phyloP scores from a whole-genome alignment of 2,888 invertebrate species.

The Lamproptera curius region DNA sequence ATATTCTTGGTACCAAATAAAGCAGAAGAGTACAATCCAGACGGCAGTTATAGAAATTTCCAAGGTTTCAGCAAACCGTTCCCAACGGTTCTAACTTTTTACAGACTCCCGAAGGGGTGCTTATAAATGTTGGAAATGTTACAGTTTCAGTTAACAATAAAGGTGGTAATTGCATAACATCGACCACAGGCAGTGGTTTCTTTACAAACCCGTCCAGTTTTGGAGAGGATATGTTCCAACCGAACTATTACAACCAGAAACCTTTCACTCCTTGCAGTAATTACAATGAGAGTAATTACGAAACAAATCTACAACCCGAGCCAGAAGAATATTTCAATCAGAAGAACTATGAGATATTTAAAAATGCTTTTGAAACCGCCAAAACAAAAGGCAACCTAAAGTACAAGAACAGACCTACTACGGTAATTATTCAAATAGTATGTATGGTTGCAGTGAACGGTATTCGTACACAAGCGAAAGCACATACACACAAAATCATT shows the following conservation, averaged over 20 bases:
- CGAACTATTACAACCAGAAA: slow-evolving; percentile 46
- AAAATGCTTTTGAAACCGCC: slow-evolving; percentile 75
- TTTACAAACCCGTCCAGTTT: slow-evolving; percentile 64
- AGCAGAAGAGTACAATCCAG: slow-evolving; percentile 44
- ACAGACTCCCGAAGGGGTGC: slow-evolving; percentile 76
- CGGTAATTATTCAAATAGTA: slow-evolving; percentile 41
- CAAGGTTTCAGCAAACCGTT: slow-evolving; percentile 64
- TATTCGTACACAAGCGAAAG: slow-evolving; percentile 44
- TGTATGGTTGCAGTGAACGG: slow-evolving; percentile 49
- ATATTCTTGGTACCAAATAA: slow-evolving; percentile 69
- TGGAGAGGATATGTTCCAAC: slow-evolving; percentile 50
- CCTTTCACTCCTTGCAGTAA: slow-evolving; percentile 32
- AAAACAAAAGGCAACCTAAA: slow-evolving; percentile 48
- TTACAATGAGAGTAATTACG: slow-evolving; percentile 38
- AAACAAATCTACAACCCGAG: slow-evolving; percentile 30
- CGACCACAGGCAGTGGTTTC: slow-evolving; percentile 75
- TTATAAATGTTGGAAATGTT: slow-evolving; percentile 86
- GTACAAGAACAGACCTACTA: slow-evolving; percentile 43
- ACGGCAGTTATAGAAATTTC: slow-evolving; percentile 61
- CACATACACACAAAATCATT: slow-evolving; percentile 49
- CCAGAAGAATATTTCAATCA: slow-evolving; percentile 63
- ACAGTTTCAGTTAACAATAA: slow-evolving; percentile 85
- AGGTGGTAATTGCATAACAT: slow-evolving; percentile 84
- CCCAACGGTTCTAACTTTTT: slow-evolving; percentile 70
- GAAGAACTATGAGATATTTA: slow-evolving; percentile 78